Percentiles rank a stretch among this genome's conserved stretches.
phyloP scores from a whole-genome alignment of 1,140 invertebrate genomes.

The Panonychus citri region DNA sequence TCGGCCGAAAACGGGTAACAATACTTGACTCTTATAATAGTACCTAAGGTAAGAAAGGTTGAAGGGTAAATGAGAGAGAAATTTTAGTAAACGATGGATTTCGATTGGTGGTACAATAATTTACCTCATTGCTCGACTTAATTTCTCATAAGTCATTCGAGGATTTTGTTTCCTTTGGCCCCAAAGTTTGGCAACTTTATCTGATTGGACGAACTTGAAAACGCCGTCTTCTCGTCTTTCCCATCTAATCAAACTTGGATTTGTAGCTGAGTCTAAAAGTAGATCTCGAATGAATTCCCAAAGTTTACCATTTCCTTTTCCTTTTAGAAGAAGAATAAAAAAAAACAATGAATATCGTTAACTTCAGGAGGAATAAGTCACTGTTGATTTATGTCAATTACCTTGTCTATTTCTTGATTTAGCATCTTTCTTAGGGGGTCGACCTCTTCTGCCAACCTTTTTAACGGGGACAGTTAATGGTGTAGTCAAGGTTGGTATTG shows the following conservation, averaged over 20 bases:
- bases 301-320: slow-evolving; percentile 37
- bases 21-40: slow-evolving; percentile 58
- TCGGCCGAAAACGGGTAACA: slow-evolving; percentile 50
- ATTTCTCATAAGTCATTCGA: slow-evolving; percentile 80
- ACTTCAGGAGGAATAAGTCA: not conserved
- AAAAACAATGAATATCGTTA: not conserved
- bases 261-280: slow-evolving; percentile 43
- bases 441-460: slow-evolving; percentile 12
- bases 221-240: slow-evolving; percentile 58
- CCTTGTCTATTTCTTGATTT: slow-evolving; percentile 9
- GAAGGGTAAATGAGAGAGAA: not conserved
- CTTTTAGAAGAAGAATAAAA: slow-evolving; percentile 20
- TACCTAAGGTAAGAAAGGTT: slow-evolving; percentile 30
- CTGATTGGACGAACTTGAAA: slow-evolving; percentile 71
- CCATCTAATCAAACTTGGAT: slow-evolving; percentile 60
- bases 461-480: not conserved
- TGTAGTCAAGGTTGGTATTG: not conserved
- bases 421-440: slow-evolving; percentile 14
- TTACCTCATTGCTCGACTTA: slow-evolving; percentile 72
- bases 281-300: slow-evolving; percentile 61
- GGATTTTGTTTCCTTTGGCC: slow-evolving; percentile 58
- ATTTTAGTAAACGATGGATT: not conserved
- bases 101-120: not conserved
- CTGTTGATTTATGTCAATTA: not conserved
- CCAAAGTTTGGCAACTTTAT: slow-evolving; percentile 68